Evolutionary conservation across 2,888 invertebrate genomes (phyloP).

Genomic region (Phaedon cochleariae): DNA sequence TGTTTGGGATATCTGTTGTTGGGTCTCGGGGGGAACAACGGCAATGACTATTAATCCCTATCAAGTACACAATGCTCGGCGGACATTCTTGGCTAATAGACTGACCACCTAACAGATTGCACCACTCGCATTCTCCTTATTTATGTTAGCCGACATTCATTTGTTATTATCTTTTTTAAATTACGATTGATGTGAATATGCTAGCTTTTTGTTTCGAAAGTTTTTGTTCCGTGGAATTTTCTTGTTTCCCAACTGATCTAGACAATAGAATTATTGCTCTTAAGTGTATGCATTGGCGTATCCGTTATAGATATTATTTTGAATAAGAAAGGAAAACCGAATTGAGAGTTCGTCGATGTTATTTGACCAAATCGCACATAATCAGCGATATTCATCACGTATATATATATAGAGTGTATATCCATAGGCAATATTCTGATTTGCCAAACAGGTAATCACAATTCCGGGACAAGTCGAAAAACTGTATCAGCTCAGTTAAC

Average conservation of each 20-base stretch:
- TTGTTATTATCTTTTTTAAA: slow-evolving; percentile 48
- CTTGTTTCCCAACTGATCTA: not conserved
- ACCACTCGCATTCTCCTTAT: slow-evolving; percentile 57
- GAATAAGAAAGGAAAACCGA: too few species aligned
- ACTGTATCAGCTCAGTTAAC: too few species aligned
- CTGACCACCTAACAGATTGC: slow-evolving; percentile 60
- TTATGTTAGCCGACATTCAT: slow-evolving; percentile 55
- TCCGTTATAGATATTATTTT: too few species aligned
- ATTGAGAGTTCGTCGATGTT: too few species aligned
- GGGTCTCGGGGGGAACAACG: slow-evolving; percentile 49
- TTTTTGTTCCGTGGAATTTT: not conserved
- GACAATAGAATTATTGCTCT: not conserved
- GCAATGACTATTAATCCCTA: slow-evolving; percentile 56
- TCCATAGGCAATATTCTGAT: too few species aligned
- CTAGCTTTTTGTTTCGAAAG: not conserved
- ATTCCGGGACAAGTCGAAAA: too few species aligned
- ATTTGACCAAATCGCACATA: too few species aligned
- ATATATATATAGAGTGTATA: too few species aligned
- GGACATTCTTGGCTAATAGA: slow-evolving; percentile 60
- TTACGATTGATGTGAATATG: not conserved
- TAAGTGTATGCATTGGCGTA: too few species aligned
- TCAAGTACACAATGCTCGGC: slow-evolving; percentile 58
- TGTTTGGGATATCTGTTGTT: slow-evolving; percentile 57
- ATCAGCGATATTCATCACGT: too few species aligned
- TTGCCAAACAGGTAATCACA: too few species aligned